Percentiles rank a stretch among this genome's conserved stretches.
These are phyloP conservation scores for Acanthaster planci DNA, from an alignment of 35 echinoderm and acorn worm species.

Conservation along the genomic window DNA sequence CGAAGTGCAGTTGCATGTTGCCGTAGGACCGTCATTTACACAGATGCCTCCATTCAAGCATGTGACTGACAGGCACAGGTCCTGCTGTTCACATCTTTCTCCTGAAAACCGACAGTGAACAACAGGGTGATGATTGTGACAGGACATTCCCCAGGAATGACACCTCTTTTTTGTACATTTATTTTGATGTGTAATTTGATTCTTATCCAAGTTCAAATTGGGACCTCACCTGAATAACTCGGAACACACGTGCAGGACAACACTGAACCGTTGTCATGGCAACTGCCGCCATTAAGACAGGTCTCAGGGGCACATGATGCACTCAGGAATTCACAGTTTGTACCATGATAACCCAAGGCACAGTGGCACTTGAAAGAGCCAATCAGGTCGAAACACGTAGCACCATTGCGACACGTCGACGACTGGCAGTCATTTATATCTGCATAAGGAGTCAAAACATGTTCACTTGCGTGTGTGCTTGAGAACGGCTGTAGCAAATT, in stretches of 20 bases:
- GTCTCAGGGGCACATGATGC: neutral
- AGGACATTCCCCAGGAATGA: too few relatives aligned
- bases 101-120: neutral
- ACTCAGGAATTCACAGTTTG: neutral
- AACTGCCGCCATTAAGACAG: conserved; percentile 47
- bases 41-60: conserved; percentile 30
- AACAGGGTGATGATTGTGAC: neutral
- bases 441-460: neutral
- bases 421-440: conserved; percentile 30
- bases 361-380: conserved; percentile 23
- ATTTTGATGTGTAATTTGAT: too few relatives aligned
- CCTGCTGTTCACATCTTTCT: neutral
- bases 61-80: neutral
- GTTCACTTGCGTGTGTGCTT: too few relatives aligned
- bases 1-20: conserved; percentile 33
- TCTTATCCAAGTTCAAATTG: neutral
- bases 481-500: too few relatives aligned
- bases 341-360: conserved; percentile 24
- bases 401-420: conserved; percentile 15
- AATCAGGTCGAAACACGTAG: conserved; percentile 31
- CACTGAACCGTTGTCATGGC: neutral
- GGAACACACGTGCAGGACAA: conserved; percentile 14
- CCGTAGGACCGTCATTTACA: neutral
- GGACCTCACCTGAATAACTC: conserved; percentile 13
- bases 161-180: too few relatives aligned